Evolutionary conservation across 2,888 invertebrate species (phyloP).

Genomic region (Agrotis ipsilon): DNA sequence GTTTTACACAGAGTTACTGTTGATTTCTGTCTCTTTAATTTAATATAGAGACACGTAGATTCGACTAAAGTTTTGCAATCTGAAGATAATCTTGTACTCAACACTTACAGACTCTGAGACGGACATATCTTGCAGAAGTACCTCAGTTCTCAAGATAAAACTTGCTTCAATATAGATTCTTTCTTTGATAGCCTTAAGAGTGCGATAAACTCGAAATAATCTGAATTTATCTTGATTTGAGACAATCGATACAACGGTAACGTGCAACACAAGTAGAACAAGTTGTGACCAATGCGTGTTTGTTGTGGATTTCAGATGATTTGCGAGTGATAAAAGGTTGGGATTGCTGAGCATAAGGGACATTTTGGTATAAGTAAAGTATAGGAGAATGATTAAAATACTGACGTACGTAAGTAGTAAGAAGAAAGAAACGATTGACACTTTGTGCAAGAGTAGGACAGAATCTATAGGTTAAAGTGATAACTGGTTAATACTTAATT

Average conservation of each 20-base stretch:
- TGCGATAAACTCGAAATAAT: constrained; percentile 29
- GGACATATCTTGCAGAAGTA: constrained; percentile 13
- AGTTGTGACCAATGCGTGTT: constrained; percentile 20
- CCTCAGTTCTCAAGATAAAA: constrained; percentile 29
- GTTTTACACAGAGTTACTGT: too few species aligned
- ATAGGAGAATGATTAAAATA: too few species aligned
- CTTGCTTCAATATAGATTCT: constrained; percentile 4
- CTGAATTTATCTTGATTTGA: constrained; percentile 34
- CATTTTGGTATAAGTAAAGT: too few species aligned
- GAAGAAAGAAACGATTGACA: too few species aligned
- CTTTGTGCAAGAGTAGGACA: too few species aligned
- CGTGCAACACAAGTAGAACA: background rate
- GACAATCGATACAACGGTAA: constrained; percentile 7
- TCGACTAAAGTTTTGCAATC: too few species aligned
- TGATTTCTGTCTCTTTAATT: too few species aligned
- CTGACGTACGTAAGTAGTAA: too few species aligned
- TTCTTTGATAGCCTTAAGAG: constrained; percentile 8
- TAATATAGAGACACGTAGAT: too few species aligned
- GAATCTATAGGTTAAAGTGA: too few species aligned
- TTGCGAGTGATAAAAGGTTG: constrained; percentile 4
- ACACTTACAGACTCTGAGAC: background rate
- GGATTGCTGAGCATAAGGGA: background rate
- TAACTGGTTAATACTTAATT: too few species aligned
- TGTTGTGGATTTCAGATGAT: constrained; percentile 4
- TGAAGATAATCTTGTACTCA: too few species aligned